phyloP scores from a whole-genome alignment of 2,888 invertebrate genomes.

The Rosalia funebris region DNA sequence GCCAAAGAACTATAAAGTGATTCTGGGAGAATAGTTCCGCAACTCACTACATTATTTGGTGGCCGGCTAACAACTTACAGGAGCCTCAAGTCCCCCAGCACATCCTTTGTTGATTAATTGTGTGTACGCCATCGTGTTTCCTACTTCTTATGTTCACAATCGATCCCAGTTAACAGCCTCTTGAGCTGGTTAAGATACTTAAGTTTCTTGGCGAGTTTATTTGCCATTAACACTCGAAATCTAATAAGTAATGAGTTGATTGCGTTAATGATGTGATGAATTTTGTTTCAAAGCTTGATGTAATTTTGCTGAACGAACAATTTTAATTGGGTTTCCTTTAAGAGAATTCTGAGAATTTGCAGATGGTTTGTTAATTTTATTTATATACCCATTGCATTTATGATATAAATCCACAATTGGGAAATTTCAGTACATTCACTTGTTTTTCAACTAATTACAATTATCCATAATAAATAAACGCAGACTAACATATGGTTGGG shows the following conservation, averaged over 20 bases:
- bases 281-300: slow-evolving; percentile 10
- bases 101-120: slow-evolving; percentile 56
- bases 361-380: slow-evolving; percentile 8
- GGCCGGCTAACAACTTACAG: slow-evolving; percentile 49
- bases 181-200: slow-evolving; percentile 29
- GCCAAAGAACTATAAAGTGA: slow-evolving; percentile 56
- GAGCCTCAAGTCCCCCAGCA: slow-evolving; percentile 37
- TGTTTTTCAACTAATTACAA: neutral
- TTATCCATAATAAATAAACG: neutral
- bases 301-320: slow-evolving; percentile 13
- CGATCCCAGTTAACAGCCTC: slow-evolving; percentile 35
- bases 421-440: neutral
- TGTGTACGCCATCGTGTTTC: slow-evolving; percentile 47
- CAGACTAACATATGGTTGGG: neutral
- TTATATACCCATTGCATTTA: neutral
- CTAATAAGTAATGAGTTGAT: slow-evolving; percentile 32
- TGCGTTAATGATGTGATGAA: slow-evolving; percentile 19
- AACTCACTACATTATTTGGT: slow-evolving; percentile 56
- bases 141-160: slow-evolving; percentile 38
- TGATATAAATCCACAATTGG: too few species aligned
- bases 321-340: slow-evolving; percentile 16
- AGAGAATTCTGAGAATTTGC: slow-evolving; percentile 6
- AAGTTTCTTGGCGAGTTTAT: slow-evolving; percentile 27
- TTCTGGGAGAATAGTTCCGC: slow-evolving; percentile 55
- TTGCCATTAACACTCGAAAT: slow-evolving; percentile 30